Base-by-base conservation (phyloP, 2,113 vertebrate genomes). In the Clupea harengus region DNA sequence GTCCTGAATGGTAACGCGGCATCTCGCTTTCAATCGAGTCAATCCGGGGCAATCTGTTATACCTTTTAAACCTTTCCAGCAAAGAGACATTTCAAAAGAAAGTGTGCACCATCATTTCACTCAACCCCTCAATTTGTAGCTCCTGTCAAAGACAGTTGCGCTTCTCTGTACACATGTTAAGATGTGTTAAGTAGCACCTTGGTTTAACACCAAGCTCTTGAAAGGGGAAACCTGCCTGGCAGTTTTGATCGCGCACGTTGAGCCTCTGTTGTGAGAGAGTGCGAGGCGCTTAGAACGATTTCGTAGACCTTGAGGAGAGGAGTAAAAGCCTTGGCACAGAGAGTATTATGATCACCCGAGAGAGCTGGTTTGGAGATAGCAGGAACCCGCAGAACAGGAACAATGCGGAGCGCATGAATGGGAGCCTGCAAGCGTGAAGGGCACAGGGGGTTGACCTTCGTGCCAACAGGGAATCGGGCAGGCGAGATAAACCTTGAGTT, bases 391-490 rank as follows among this genome's bases (percentile, higher is more conserved):
- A 4, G 72, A 32, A 39, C 72, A 15, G 82, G 60, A 78, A 82
- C 64, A 75, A 82, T 84, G 81, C 25, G 4, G 11, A 78, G 84
- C 52, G 46, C 49, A 75, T 52, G 39, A 82, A 46, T 82, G 80
- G 85, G 52, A 25, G 81, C 60, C 67, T 52, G 45, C n/a, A 82
- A 64, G 85, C 83, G 64, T 83, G 64, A 85, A 90, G 85, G 85
- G 85, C 17, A 44, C 64, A 25, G 17, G 78, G 86, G 88, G 81
- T 25, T 85, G 88, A 87, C 85, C 78, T 85, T 82, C 78, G 67
- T 85, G 57, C 83, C 87, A 84, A 80, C 80, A 82, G 88, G 89
- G 85, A 84, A 87, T 87, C 82, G 83, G 46, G 47, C 81, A 72
- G 39, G 54, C 82, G 84, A 88, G 81, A 88, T 86, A 88, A 88